A percentile compares a stretch with the other conserved stretches of the same genome.
These are phyloP conservation scores for Remorina albescens DNA, from an alignment of 2,797 vertebrate genomes.

Conservation along the genomic window DNA sequence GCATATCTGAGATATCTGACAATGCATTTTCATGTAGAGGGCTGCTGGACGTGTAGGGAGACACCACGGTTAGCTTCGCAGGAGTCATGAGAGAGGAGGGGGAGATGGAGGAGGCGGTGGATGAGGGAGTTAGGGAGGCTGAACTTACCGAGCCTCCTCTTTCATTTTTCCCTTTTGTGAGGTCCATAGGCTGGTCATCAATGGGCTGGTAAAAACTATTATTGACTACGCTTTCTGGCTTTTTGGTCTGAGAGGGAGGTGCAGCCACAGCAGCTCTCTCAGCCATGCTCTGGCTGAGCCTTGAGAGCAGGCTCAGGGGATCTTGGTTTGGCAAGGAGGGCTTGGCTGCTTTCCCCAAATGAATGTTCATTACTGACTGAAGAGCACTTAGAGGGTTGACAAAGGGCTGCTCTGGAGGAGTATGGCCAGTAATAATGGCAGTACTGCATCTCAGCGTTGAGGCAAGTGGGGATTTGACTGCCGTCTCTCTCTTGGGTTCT, in stretches of 20 bases:
- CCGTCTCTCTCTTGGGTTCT: conserved; percentile 82
- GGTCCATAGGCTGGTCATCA: conserved; percentile 98
- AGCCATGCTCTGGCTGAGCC: conserved; percentile 98
- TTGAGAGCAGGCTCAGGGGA: conserved; percentile 98
- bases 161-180: conserved; percentile 96
- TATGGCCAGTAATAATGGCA: conserved; percentile 94
- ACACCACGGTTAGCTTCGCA: conserved; percentile 89
- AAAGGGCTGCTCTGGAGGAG: conserved; percentile 94
- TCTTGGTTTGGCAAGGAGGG: conserved; percentile 93
- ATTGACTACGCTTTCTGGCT: conserved; percentile 84
- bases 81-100: conserved; percentile 91
- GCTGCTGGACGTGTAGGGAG: conserved; percentile 94
- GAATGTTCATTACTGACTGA: conserved; percentile 99
- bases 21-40: conserved; percentile 97
- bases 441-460: conserved; percentile 89
- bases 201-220: conserved; percentile 89
- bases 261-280: conserved; percentile 95
- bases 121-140: conserved; percentile 90
- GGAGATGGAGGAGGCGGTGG: conserved; percentile 90
- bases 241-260: conserved; percentile 91
- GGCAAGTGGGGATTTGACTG: conserved; percentile 82
- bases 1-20: conserved; percentile 99
- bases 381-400: conserved; percentile 98
- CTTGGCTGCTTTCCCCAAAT: conserved; percentile 98
- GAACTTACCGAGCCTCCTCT: conserved; percentile 90